Evolutionary conservation across 2,888 invertebrate species (phyloP).

Genomic region (Muscina levida): DNA sequence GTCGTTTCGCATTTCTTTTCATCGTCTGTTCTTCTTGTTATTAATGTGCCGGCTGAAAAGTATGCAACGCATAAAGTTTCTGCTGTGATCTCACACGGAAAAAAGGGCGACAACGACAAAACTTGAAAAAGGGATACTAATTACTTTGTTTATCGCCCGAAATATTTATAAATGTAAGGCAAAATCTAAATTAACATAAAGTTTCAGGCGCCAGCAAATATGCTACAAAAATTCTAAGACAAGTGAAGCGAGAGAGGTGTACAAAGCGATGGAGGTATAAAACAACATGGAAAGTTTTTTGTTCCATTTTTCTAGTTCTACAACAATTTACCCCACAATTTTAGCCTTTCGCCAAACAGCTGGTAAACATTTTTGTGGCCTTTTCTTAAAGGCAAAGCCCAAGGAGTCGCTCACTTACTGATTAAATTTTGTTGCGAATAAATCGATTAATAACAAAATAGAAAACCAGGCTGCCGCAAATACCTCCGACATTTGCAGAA

Average conservation of each 20-base stretch:
- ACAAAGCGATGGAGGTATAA: too few species aligned
- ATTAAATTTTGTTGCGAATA: too few species aligned
- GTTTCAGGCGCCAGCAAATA: slow-evolving; percentile 49
- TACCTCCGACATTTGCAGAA: too few species aligned
- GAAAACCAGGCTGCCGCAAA: too few species aligned
- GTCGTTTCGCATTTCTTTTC: not conserved
- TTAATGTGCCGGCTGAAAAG: not conserved
- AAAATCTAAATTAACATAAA: slow-evolving; percentile 45
- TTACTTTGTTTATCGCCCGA: slow-evolving; percentile 51
- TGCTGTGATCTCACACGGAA: slow-evolving; percentile 10
- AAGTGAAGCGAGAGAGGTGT: too few species aligned
- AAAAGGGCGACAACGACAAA: not conserved
- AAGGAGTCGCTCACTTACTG: too few species aligned
- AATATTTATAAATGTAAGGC: slow-evolving; percentile 44
- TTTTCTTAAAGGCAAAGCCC: slow-evolving; percentile 19
- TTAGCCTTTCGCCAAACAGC: slow-evolving; percentile 44
- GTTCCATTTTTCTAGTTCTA: too few species aligned
- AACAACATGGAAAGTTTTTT: too few species aligned
- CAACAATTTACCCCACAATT: too few species aligned
- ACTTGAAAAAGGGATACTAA: slow-evolving; percentile 23
- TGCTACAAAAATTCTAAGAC: slow-evolving; percentile 21
- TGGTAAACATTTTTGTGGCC: slow-evolving; percentile 46
- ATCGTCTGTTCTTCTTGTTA: not conserved
- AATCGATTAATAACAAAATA: too few species aligned
- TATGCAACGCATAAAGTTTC: too few species aligned